phyloP scores from a whole-genome alignment of 2,888 invertebrate species.

The Criorhina ranunculi region DNA sequence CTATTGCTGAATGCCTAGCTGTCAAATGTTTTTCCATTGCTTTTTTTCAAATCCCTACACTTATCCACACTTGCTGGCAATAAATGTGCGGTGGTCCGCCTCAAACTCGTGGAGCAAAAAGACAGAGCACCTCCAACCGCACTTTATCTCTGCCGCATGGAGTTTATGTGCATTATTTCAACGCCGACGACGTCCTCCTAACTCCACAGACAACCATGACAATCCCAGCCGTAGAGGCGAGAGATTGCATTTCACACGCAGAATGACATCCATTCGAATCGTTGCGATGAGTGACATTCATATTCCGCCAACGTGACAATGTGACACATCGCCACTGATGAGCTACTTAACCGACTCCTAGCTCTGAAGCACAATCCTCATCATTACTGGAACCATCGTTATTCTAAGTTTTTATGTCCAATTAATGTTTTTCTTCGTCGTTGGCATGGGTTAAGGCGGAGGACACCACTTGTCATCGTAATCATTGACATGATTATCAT shows the following conservation, averaged over 20 bases:
- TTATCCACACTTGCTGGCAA: constrained; percentile 69
- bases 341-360: constrained; percentile 54
- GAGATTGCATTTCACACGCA: constrained; percentile 66
- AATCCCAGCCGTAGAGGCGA: constrained; percentile 27
- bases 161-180: constrained; percentile 41
- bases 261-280: constrained; percentile 53
- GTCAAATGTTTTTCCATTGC: too few relatives aligned
- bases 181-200: constrained; percentile 21
- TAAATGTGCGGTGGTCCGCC: constrained; percentile 40
- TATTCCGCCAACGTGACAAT: constrained; percentile 59
- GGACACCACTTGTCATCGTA: constrained; percentile 60
- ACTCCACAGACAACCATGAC: constrained; percentile 5
- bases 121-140: constrained; percentile 28
- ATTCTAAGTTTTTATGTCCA: constrained; percentile 62
- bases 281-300: constrained; percentile 64
- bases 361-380: neutral
- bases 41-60: constrained; percentile 9
- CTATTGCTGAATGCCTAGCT: too few relatives aligned
- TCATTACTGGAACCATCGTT: constrained; percentile 10
- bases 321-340: constrained; percentile 53
- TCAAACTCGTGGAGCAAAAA: neutral
- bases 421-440: constrained; percentile 63
- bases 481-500: constrained; percentile 71
- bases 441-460: constrained; percentile 13
- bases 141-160: constrained; percentile 31